Percentiles rank a stretch among this genome's conserved stretches.
Conservation (phyloP, 92 coral and sea anemone species). For the Palythoa grandiflora region DNA sequence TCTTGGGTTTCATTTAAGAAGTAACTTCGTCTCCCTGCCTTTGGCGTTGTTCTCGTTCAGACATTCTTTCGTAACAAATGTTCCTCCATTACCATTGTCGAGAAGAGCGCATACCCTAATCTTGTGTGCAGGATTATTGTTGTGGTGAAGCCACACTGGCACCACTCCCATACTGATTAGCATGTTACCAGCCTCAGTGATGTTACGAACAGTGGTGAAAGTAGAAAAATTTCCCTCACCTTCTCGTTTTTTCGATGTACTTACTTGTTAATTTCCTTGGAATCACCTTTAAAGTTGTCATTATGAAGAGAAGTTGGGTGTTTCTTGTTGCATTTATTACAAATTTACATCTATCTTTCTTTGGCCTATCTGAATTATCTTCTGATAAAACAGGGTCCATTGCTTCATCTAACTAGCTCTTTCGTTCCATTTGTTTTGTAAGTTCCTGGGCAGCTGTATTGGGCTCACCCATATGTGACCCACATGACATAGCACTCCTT, state of each 20-base stretch:
- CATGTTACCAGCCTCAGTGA: slow-evolving; percentile 71
- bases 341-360: slow-evolving; percentile 11
- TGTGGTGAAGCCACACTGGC: slow-evolving; percentile 69
- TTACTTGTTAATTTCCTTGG: slow-evolving; percentile 11
- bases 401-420: slow-evolving; percentile 59
- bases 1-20: slow-evolving; percentile 48
- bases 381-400: slow-evolving; percentile 69
- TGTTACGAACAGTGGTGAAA: slow-evolving; percentile 55
- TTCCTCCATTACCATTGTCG: slow-evolving; percentile 76
- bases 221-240: slow-evolving; percentile 25
- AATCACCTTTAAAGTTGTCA: slow-evolving; percentile 48
- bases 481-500: slow-evolving; percentile 65
- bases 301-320: slow-evolving; percentile 79
- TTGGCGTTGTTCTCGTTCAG: slow-evolving; percentile 32
- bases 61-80: slow-evolving; percentile 69
- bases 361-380: slow-evolving; percentile 42
- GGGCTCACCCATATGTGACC: slow-evolving; percentile 62
- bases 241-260: not conserved
- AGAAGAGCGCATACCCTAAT: slow-evolving; percentile 70
- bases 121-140: slow-evolving; percentile 54
- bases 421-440: slow-evolving; percentile 66
- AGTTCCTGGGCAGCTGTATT: slow-evolving; percentile 70
- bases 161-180: slow-evolving; percentile 74
- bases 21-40: slow-evolving; percentile 60
- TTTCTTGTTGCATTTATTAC: slow-evolving; percentile 64